Evolutionary conservation across 2,888 invertebrate genomes (phyloP).

Genomic region (Seira sanloemensis): DNA sequence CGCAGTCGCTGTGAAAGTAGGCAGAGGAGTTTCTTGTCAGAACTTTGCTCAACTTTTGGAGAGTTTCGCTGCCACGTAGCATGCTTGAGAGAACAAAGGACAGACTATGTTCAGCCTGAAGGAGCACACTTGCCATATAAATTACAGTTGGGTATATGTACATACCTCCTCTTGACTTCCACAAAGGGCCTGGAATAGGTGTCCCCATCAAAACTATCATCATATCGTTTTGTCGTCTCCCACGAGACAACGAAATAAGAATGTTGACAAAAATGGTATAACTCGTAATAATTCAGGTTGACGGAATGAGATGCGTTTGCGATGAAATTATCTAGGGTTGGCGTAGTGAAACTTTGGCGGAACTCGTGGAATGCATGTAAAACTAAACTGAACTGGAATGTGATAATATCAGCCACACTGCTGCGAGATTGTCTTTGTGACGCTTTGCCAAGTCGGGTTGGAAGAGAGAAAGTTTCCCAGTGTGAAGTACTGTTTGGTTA

Average conservation of each 20-base stretch:
- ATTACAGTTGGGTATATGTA: neutral
- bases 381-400: neutral
- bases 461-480: conserved; percentile 12
- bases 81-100: neutral
- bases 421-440: neutral
- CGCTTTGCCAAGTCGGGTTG: neutral
- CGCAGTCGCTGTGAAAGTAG: too few species aligned
- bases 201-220: neutral
- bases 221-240: conserved; percentile 31
- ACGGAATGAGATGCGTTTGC: conserved; percentile 5
- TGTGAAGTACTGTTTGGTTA: too few species aligned
- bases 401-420: neutral
- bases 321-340: neutral
- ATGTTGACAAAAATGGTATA: conserved; percentile 36
- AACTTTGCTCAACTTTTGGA: too few species aligned
- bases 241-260: conserved; percentile 29
- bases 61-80: neutral
- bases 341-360: neutral
- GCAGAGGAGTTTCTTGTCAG: too few species aligned
- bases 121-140: too few species aligned
- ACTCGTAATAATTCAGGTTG: conserved; percentile 34
- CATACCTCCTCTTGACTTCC: neutral
- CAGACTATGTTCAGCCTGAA: neutral
- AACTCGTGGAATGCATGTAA: neutral
- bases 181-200: neutral